Percentiles rank a stretch among this genome's conserved stretches.
Evolutionary conservation across 2,797 vertebrate species (phyloP).

Genomic region (Anableps anableps): DNA sequence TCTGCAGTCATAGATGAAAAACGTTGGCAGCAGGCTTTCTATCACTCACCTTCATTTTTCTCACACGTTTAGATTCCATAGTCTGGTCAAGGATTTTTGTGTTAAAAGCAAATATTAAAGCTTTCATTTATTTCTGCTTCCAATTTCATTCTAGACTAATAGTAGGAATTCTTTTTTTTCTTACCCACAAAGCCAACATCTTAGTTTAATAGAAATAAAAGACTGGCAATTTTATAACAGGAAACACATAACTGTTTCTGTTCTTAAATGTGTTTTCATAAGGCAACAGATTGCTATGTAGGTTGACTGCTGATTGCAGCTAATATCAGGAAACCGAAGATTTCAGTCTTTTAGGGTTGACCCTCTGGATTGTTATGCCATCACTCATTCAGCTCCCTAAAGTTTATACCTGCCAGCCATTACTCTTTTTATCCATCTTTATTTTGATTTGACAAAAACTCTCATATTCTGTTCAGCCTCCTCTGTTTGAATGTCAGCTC

Average conservation of each 20-base stretch:
- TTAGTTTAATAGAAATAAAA: slow-evolving; percentile 36
- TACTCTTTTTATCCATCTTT: neutral
- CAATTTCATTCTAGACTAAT: slow-evolving; percentile 52
- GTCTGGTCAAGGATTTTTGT: slow-evolving; percentile 47
- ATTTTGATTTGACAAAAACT: slow-evolving; percentile 14
- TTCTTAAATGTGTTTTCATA: slow-evolving; percentile 66
- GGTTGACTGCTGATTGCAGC: slow-evolving; percentile 74
- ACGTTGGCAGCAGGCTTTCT: slow-evolving; percentile 62
- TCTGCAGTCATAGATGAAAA: slow-evolving; percentile 62
- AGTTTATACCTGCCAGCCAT: neutral
- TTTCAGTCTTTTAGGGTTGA: slow-evolving; percentile 69
- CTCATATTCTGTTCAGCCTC: neutral
- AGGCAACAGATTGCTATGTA: slow-evolving; percentile 48
- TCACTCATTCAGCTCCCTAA: slow-evolving; percentile 18
- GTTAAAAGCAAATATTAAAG: slow-evolving; percentile 61
- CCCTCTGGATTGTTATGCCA: slow-evolving; percentile 61
- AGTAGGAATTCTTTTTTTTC: slow-evolving; percentile 39
- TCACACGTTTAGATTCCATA: slow-evolving; percentile 37
- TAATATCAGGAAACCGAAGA: slow-evolving; percentile 80
- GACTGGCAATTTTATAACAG: slow-evolving; percentile 27
- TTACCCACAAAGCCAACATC: slow-evolving; percentile 28
- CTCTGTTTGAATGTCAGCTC: slow-evolving; percentile 14
- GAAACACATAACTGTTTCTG: slow-evolving; percentile 30
- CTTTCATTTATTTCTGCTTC: slow-evolving; percentile 62
- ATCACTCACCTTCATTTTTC: slow-evolving; percentile 37